Conservation (phyloP, 2,888 invertebrate genomes). For the Diplolepis rosae region DNA sequence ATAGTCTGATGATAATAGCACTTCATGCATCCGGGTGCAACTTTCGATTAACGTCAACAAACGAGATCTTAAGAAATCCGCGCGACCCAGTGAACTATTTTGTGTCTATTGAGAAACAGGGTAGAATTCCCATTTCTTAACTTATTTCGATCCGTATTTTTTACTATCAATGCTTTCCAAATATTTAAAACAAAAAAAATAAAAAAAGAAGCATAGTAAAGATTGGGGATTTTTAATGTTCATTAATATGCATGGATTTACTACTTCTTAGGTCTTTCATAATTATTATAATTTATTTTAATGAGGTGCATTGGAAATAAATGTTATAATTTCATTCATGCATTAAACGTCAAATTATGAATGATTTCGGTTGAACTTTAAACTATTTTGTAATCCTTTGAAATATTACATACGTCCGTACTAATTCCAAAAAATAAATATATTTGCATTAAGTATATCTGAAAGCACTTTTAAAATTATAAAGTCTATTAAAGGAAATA, state of each 20-base stretch:
- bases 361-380: background rate
- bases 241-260: no score
- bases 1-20: background rate
- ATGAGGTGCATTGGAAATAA: no score
- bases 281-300: no score
- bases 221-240: no score
- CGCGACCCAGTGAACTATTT: conserved; percentile 12
- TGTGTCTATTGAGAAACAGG: background rate
- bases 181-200: no score
- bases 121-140: background rate
- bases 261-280: no score
- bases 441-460: background rate
- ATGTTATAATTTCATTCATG: no score
- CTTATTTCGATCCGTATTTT: background rate
- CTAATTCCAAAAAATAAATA: background rate
- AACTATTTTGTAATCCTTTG: background rate
- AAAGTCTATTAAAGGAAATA: background rate
- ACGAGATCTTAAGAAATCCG: conserved; percentile 4
- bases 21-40: background rate
- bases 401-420: no score
- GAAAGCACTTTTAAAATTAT: background rate
- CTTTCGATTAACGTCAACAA: background rate
- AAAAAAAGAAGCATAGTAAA: no score
- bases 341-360: no score
- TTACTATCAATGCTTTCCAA: no score